Base-by-base conservation (phyloP, 2,113 vertebrate species). In the Mus pahari region DNA sequence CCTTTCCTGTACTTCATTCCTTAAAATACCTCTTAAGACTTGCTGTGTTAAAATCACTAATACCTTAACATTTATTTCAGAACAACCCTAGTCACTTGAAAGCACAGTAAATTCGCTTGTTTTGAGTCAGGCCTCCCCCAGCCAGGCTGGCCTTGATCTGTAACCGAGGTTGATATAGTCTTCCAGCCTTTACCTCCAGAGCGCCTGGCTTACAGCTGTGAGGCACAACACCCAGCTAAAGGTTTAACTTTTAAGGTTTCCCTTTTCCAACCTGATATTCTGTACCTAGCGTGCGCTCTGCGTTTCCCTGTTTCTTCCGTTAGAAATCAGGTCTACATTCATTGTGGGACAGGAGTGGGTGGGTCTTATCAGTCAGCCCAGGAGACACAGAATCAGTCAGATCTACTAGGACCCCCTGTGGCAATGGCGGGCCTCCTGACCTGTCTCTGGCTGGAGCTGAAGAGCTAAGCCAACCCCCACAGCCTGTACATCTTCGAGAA, bases 231-330 rank as follows among this genome's bases (percentile, higher is more conserved):
- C 31, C 45, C 19, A 1, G 83, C 20, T 92, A 81, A 90, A 88
- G 36, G 79, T 83, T 90, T 45, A 94, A 33, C 66, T 83, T 70
- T 86, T 94, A 62, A 20, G 2, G 74, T 97, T 90, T 95, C 84
- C 22, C 83, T 92, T 91, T 94, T 92, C n/a, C 83, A 92, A 62
- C 87, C 22, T 81, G 60, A 92, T 45, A 9, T 45, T 93, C 79
- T 31, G 0, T 90, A 84, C 81, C 42, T 91, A 94, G 81, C 14
- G 10, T 26, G 45, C 86, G 42, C 19, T 71, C 16, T 74, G 88
- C 71, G 64, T 92, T 97, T 53, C 92, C 91, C 45, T 79, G 22
- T 78, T 92, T 94, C 82, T 64, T 93, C 53, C 71, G 19, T 45
- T 77, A 92, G 86, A 96, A 96, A 89, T 88, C 60, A 90, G 24